Evolutionary conservation across 2,888 invertebrate genomes (phyloP), one percentile per base, ranked within the genome.

Genomic region (Vannuccia rotundouncinata): DNA sequence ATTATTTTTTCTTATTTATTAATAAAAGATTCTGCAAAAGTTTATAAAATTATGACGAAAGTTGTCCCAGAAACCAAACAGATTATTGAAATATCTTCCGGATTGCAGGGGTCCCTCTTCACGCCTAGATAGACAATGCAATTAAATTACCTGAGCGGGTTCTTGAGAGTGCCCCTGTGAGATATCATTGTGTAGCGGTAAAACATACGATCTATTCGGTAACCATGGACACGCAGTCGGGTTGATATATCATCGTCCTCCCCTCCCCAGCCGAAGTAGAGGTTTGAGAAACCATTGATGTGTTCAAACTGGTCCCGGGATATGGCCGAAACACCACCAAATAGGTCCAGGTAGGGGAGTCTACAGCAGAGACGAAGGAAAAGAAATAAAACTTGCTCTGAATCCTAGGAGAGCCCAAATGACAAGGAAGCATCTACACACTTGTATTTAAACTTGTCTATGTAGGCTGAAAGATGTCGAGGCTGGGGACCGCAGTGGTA

Each of bases 271-370:
- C 88, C 88, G 87, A 87, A 88, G 83, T 87, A 88, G 31, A 86
- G 85, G 28, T 95, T 95, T 5, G 90, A 89, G 83, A 94, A 94
- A 1, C 95, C 95, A 88, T 98, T 98, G 27, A 96, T 92, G 82
- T 91, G 91, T 79, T 91, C 90, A 87, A 96, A 94, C 85, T 98
- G 96, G 82, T 93, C 91, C 79, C 91, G 90, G 0, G 92, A 93
- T 90, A 98, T 91, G 0, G 97, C 96, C 79, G 93, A 94, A 1
- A 96, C 95, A 59, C 97, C 97, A 29, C 97, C 97, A 89, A 98
- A 96, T 83, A 98, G 92, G 82, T 92, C 92, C 82, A 91, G 90
- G 87, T 98, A 98, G 78, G 95, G 95, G 85, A 97, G 90, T 76
- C 76, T 76, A 25, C 2, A 73, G n/a, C 10, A n/a, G 28, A 73